Percentiles rank a stretch among this genome's conserved stretches.
These are phyloP conservation scores for Agrotis puta DNA, from an alignment of 2,888 invertebrate species.

Conservation along the genomic window DNA sequence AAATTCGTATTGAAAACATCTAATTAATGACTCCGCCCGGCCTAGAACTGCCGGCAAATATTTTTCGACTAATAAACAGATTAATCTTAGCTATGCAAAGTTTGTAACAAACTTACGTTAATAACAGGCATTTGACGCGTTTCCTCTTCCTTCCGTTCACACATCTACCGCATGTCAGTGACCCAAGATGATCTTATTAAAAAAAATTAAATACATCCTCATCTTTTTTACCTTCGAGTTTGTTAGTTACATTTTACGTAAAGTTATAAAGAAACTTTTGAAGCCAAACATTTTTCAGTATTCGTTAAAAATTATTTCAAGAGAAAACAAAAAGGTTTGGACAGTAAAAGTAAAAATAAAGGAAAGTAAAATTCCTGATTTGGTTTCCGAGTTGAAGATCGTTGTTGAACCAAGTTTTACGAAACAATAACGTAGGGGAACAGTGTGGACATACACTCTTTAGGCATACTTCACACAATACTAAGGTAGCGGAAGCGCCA, in stretches of 20 bases:
- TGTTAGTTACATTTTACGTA: neutral
- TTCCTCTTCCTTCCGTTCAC: neutral
- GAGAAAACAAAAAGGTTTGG: constrained; percentile 5
- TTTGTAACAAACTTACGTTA: too few relatives aligned
- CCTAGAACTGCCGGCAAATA: too few relatives aligned
- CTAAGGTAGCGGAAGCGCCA: too few relatives aligned
- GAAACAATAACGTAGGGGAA: constrained; percentile 2
- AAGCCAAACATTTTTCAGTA: constrained; percentile 1
- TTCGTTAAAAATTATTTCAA: neutral
- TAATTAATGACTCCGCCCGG: too few relatives aligned
- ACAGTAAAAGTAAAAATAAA: neutral
- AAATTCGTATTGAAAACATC: too few relatives aligned
- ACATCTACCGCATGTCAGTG: neutral
- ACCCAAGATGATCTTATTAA: neutral
- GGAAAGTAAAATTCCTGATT: neutral
- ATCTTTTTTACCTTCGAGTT: neutral
- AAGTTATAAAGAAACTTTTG: neutral
- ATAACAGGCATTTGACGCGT: neutral
- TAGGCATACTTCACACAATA: too few relatives aligned
- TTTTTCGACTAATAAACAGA: too few relatives aligned
- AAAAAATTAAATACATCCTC: neutral
- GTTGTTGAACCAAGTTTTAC: neutral
- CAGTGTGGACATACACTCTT: too few relatives aligned
- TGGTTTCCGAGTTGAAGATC: neutral
- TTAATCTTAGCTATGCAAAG: too few relatives aligned